Evolutionary conservation across 1,140 invertebrate genomes (phyloP).

Genomic region (Zaprionus gabonicus): DNA sequence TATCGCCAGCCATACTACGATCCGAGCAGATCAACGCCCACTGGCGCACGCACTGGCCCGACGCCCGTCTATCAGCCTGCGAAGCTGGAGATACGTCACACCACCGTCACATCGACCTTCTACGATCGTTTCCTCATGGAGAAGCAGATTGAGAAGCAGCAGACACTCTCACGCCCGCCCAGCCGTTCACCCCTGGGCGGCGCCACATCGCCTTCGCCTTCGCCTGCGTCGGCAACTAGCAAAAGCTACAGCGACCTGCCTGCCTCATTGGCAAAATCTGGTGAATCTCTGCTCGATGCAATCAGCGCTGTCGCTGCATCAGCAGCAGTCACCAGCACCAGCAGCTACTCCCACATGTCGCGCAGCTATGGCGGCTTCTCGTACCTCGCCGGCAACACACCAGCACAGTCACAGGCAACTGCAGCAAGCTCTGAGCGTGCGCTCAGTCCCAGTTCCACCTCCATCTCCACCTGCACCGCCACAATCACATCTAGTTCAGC

Average conservation of each 20-base stretch:
- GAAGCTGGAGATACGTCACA: conserved; percentile 82
- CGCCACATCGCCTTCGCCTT: conserved; percentile 63
- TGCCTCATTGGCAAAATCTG: conserved; percentile 20
- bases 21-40: conserved; percentile 44
- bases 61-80: conserved; percentile 73
- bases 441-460: conserved; percentile 16
- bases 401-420: neutral
- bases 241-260: conserved; percentile 69
- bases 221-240: conserved; percentile 59
- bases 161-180: conserved; percentile 60
- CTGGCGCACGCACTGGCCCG: conserved; percentile 9
- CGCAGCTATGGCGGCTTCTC: conserved; percentile 58
- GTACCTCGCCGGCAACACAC: conserved; percentile 36
- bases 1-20: conserved; percentile 69
- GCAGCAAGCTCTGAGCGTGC: conserved; percentile 8
- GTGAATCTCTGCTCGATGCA: conserved; percentile 8
- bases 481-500: conserved; percentile 28
- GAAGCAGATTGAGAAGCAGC: conserved; percentile 75
- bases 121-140: conserved; percentile 82
- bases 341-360: conserved; percentile 50
- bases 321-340: conserved; percentile 22
- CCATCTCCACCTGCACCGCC: conserved; percentile 7
- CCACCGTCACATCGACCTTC: conserved; percentile 83
- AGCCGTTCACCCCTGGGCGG: conserved; percentile 67
- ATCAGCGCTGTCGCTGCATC: conserved; percentile 7